A percentile compares a stretch with the other conserved stretches of the same genome.
These are phyloP conservation scores for Tinea trinotella DNA, from an alignment of 2,888 invertebrate species.

Conservation along the genomic window DNA sequence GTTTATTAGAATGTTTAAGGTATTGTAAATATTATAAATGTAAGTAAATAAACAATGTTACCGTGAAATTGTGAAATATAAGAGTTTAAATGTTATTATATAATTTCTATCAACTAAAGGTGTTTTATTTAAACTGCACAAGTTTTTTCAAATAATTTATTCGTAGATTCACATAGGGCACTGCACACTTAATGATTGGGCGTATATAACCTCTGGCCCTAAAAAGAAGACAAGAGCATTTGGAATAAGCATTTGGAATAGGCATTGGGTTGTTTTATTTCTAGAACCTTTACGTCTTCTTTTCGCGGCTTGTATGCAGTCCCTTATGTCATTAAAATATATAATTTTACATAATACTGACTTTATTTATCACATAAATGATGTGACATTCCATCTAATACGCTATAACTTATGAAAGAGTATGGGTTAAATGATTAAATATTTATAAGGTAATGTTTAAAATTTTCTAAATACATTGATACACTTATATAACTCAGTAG, in stretches of 20 bases:
- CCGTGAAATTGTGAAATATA: constrained; percentile 69
- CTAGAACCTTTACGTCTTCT: no score
- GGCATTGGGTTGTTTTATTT: no score
- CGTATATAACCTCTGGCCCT: no score
- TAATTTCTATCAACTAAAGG: constrained; percentile 60
- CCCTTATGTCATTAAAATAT: not conserved
- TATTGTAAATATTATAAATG: constrained; percentile 67
- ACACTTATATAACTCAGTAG: no score
- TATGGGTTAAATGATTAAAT: no score
- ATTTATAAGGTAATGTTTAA: no score
- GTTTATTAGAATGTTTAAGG: constrained; percentile 3
- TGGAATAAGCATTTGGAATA: no score
- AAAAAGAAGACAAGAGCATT: no score
- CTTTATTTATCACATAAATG: constrained; percentile 14
- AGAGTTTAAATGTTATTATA: constrained; percentile 72
- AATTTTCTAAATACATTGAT: no score
- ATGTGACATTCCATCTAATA: constrained; percentile 11
- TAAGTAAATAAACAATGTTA: constrained; percentile 72
- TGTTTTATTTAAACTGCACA: constrained; percentile 18
- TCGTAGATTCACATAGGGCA: no score
- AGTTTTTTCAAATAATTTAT: not conserved
- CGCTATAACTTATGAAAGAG: not conserved
- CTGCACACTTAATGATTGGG: no score
- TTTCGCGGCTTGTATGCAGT: no score
- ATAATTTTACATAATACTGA: constrained; percentile 17